Evolutionary conservation across 2,113 vertebrate species (phyloP), one percentile per base, ranked within the genome.

Genomic region (Anolis carolinensis): DNA sequence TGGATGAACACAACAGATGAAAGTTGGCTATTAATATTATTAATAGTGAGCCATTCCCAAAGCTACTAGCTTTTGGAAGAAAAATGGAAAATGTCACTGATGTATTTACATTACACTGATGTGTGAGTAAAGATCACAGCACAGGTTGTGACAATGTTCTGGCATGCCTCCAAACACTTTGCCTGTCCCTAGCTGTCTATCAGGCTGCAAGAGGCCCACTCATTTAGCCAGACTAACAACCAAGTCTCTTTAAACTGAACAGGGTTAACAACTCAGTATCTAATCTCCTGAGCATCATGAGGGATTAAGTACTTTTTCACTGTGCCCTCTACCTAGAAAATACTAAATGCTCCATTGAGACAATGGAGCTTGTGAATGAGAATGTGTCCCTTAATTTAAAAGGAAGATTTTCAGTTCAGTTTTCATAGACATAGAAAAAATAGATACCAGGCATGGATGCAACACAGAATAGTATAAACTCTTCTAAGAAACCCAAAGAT

Each of bases 11-110:
- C n/a, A 80, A 63, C 59, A 48, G 30, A 81, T 81, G 70, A 86
- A 86, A 59, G 62, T 30, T 74, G 52, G 78, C 85, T 71, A 86
- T 81, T 81, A 86, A 39, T 86, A 32, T 86, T 86, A 86, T 80
- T 83, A 74, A 30, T 36, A 74, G 36, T 65, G 70, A 55, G 16
- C 70, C 30, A 27, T 80, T 68, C 25, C 48, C 68, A 13, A 4
- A 63, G 18, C 2, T 79, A 79, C 77, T n/a, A 48, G 67, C 76
- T 80, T 55, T 74, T 21, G 39, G 44, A 11, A 10, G 21, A 50
- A 48, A 65, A 80, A 81, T 25, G 77, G 34, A 50, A 81, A 73
- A 74, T 65, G 70, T 65, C 70, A 79, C n/a, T n/a, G 71, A 81
- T 81, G 44, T 65, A 80, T 73, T 81, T 74, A 16, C 55, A 73